phyloP scores from a whole-genome alignment of 2,888 invertebrate genomes.

The Lysandra bellargus region DNA sequence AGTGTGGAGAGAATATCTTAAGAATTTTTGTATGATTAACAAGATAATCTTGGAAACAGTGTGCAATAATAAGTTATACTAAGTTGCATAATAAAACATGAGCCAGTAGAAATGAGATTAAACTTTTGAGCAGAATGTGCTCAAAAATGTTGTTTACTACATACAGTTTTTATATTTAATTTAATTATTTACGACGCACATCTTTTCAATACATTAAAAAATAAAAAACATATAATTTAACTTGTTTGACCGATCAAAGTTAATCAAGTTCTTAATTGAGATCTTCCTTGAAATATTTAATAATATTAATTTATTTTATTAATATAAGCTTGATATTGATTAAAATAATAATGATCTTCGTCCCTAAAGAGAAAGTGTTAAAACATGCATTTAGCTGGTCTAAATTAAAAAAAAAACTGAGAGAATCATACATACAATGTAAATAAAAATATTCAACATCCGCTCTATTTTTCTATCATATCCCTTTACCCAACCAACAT shows the following conservation, averaged over 20 bases:
- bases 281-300: neutral
- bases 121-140: neutral
- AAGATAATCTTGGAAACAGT: neutral
- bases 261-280: neutral
- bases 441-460: no score
- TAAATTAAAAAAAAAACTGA: no score
- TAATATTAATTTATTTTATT: neutral
- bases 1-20: neutral
- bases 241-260: neutral
- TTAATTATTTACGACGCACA: constrained; percentile 1
- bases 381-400: no score
- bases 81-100: neutral
- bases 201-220: neutral
- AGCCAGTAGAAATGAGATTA: neutral
- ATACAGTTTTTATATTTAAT: neutral
- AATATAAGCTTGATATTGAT: neutral
- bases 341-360: neutral
- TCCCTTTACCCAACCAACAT: no score
- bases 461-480: no score
- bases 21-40: neutral
- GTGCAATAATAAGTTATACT: neutral
- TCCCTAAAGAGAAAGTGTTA: no score
- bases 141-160: no score
- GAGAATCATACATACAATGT: no score
- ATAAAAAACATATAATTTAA: neutral